phyloP scores from a whole-genome alignment of 2,113 vertebrate species.

The Tupaia chinensis region DNA sequence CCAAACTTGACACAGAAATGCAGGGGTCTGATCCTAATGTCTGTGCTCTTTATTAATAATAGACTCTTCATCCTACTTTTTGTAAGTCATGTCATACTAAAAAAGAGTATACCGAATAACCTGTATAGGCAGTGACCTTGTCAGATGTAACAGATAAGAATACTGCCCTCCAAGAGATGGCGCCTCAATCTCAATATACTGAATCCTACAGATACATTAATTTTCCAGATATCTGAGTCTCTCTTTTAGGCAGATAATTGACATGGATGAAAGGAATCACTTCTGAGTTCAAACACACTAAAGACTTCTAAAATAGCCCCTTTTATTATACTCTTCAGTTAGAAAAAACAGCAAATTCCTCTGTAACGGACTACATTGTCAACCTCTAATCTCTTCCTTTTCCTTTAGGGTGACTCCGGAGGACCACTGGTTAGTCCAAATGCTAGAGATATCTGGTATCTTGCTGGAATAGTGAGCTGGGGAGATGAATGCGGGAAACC shows the following conservation, averaged over 20 bases:
- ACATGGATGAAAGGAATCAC: background rate
- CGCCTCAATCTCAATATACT: background rate
- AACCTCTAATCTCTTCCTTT: background rate
- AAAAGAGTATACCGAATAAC: background rate
- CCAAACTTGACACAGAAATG: background rate
- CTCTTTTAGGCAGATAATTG: background rate
- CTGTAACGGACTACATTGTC: slow-evolving; percentile 24
- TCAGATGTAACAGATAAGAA: background rate
- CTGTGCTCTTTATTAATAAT: background rate
- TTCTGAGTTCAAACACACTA: background rate
- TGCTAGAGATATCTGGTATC: slow-evolving; percentile 87
- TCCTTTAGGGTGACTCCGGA: slow-evolving; percentile 90
- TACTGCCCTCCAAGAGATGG: background rate
- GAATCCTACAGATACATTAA: background rate
- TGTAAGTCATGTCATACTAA: background rate
- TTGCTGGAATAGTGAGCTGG: slow-evolving; percentile 89
- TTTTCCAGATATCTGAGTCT: background rate
- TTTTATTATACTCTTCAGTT: background rate
- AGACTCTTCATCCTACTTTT: background rate
- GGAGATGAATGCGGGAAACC: slow-evolving; percentile 85
- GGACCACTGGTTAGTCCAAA: slow-evolving; percentile 89
- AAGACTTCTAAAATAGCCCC: background rate
- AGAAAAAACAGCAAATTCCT: slow-evolving; percentile 30
- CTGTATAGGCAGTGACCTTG: background rate
- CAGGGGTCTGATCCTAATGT: background rate